A percentile compares a stretch with the other conserved stretches of the same genome.
Evolutionary conservation across 2,113 vertebrate genomes (phyloP).

Genomic region (Catharus bicknelli): DNA sequence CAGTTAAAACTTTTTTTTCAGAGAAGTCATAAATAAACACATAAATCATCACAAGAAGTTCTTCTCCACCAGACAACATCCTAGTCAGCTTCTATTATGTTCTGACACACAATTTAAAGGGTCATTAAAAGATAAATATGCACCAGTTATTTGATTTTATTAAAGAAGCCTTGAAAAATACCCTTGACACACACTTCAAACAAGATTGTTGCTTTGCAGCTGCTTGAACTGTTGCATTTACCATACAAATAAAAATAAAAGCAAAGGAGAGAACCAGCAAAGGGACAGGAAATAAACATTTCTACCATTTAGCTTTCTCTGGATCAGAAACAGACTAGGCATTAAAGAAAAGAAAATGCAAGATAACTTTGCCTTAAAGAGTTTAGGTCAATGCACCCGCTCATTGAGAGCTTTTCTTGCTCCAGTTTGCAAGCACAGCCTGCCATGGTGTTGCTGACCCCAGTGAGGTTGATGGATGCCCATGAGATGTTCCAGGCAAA

Average conservation of each 20-base stretch:
- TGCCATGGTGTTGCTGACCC: rapidly evolving
- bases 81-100: not conserved
- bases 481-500: not conserved
- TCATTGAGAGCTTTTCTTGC: not conserved
- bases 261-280: not conserved
- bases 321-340: not conserved
- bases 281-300: not conserved
- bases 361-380: not conserved
- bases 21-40: not conserved
- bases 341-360: not conserved
- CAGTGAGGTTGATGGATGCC: rapidly evolving
- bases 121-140: not conserved
- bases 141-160: not conserved
- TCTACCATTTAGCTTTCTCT: not conserved
- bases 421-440: not conserved
- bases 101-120: not conserved
- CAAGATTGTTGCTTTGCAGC: not conserved
- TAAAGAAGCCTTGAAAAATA: not conserved
- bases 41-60: not conserved
- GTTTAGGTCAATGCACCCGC: not conserved
- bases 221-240: not conserved
- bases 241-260: not conserved
- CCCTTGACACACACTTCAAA: not conserved
- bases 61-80: not conserved
- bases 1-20: not conserved